These are phyloP conservation scores for Eptesicus fuscus DNA, from an alignment of 2,113 vertebrate genomes.

Conservation along the genomic window DNA sequence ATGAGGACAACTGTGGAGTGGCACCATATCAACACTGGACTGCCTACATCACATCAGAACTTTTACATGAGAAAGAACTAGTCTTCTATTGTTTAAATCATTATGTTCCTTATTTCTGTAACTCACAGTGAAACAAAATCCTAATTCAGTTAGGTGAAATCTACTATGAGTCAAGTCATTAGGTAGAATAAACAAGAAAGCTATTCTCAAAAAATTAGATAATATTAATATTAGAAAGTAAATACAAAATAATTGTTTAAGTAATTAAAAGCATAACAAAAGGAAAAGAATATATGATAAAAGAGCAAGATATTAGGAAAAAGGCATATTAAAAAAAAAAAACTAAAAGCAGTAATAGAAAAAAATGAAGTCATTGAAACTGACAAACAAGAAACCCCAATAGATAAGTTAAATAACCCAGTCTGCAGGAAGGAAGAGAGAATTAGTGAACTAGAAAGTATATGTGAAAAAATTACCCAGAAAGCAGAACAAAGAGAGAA, in stretches of 20 bases:
- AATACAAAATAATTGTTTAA: neutral
- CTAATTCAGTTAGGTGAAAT: neutral
- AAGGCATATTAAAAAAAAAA: neutral
- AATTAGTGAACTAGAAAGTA: neutral
- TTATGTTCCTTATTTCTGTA: conserved; percentile 10
- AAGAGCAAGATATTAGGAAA: neutral
- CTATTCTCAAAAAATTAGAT: neutral
- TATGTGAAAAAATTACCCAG: neutral
- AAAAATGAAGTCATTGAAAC: neutral
- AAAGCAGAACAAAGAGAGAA: neutral
- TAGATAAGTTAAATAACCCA: neutral
- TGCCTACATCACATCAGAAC: neutral
- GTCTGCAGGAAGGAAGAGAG: neutral
- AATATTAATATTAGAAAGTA: neutral
- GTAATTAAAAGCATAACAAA: neutral
- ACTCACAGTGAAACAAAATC: neutral
- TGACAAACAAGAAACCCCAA: neutral
- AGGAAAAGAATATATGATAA: neutral
- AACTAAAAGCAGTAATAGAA: neutral
- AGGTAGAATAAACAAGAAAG: neutral
- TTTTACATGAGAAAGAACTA: neutral
- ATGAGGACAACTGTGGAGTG: neutral
- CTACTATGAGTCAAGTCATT: neutral
- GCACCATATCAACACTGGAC: neutral
- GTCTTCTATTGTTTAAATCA: neutral